phyloP scores from a whole-genome alignment of 2,888 invertebrate genomes.

The Blera fallax region DNA sequence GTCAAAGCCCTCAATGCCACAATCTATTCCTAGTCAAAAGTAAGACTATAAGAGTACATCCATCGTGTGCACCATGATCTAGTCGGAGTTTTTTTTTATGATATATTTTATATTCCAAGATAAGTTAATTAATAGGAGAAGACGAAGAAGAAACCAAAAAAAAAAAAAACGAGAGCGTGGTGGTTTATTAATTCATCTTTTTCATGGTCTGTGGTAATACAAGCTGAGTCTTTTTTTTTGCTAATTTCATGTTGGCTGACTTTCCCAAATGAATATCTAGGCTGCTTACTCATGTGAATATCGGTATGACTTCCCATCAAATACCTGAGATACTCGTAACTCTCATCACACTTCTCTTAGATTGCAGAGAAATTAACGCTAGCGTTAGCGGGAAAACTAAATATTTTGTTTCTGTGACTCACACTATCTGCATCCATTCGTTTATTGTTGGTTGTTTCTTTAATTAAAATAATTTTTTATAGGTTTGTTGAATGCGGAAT shows the following conservation, averaged over 20 bases:
- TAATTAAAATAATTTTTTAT: conserved; percentile 46
- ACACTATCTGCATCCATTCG: neutral
- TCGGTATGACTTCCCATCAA: conserved; percentile 63
- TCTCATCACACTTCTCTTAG: conserved; percentile 13
- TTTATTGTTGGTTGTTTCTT: conserved; percentile 3
- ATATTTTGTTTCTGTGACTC: conserved; percentile 21
- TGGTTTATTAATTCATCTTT: conserved; percentile 67
- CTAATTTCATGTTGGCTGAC: conserved; percentile 69
- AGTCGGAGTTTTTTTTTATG: conserved; percentile 2
- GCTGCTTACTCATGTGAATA: conserved; percentile 70
- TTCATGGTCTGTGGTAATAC: conserved; percentile 70
- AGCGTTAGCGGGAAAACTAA: conserved; percentile 15
- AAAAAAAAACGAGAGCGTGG: conserved; percentile 62
- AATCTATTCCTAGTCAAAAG: neutral
- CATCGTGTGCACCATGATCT: conserved; percentile 4
- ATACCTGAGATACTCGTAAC: conserved; percentile 48
- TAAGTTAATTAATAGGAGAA: conserved; percentile 54
- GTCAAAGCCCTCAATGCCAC: conserved; percentile 1
- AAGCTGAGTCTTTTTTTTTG: conserved; percentile 50
- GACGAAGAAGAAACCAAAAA: conserved; percentile 47
- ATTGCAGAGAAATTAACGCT: conserved; percentile 47
- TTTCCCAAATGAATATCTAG: conserved; percentile 72
- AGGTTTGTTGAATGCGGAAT: conserved; percentile 21
- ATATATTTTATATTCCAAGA: conserved; percentile 22
- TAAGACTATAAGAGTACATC: neutral